Conservation (phyloP, 2,888 invertebrate species). For the Emmelina monodactyla region DNA sequence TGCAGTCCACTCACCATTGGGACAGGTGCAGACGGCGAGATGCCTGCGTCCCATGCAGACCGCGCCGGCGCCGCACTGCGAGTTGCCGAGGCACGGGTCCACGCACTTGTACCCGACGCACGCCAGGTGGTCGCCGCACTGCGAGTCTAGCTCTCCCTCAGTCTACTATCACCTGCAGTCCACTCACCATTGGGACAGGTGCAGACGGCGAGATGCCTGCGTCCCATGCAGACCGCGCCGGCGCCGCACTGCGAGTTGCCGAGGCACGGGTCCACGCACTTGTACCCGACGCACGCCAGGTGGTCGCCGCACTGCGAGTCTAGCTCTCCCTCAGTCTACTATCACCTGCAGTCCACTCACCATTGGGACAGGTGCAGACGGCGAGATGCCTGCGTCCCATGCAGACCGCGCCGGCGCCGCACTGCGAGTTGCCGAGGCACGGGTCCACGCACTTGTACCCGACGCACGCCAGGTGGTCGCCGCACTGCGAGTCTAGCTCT, state of each 20-base stretch:
- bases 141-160: constrained; percentile 80
- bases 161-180: too few relatives aligned
- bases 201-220: constrained; percentile 83
- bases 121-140: constrained; percentile 77
- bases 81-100: constrained; percentile 75
- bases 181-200: constrained; percentile 76
- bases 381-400: constrained; percentile 79
- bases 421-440: constrained; percentile 74
- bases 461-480: constrained; percentile 78
- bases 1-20: constrained; percentile 69
- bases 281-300: constrained; percentile 79
- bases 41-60: constrained; percentile 79
- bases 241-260: constrained; percentile 76
- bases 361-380: constrained; percentile 81
- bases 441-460: constrained; percentile 79
- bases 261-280: constrained; percentile 77
- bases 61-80: constrained; percentile 79
- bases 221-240: constrained; percentile 77
- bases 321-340: constrained; percentile 80
- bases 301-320: constrained; percentile 80
- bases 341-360: too few relatives aligned
- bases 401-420: constrained; percentile 79
- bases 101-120: constrained; percentile 80
- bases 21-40: constrained; percentile 84
- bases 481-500: constrained; percentile 76